A percentile compares a stretch with the other conserved stretches of the same genome.
Evolutionary conservation across 2,113 vertebrate genomes (phyloP).

Genomic region (Sapayoa aenigma): DNA sequence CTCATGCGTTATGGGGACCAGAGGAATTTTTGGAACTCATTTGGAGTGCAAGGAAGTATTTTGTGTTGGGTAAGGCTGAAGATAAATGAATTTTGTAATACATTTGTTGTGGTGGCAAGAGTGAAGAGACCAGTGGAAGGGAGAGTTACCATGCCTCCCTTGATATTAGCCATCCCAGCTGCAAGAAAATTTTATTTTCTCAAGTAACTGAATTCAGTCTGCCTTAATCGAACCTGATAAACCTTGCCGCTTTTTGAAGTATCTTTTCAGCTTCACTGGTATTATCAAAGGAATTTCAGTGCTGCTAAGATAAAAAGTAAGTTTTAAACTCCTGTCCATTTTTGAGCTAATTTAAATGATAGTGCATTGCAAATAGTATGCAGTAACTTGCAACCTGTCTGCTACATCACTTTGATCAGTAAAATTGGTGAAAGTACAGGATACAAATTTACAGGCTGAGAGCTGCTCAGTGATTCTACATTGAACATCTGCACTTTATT

Average conservation of each 20-base stretch:
- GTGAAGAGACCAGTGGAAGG: background rate
- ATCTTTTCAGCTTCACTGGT: background rate
- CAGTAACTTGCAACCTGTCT: background rate
- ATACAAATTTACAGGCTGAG: background rate
- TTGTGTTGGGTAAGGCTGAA: background rate
- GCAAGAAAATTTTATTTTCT: background rate
- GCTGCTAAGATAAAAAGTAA: background rate
- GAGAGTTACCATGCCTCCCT: background rate
- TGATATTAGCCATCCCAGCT: background rate
- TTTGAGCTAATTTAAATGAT: background rate
- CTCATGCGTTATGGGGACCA: background rate
- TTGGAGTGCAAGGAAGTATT: background rate
- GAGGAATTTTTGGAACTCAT: background rate
- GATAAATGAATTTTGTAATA: background rate
- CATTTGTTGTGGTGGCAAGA: background rate
- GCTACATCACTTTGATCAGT: background rate
- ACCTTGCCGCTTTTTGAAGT: background rate
- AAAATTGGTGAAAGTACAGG: background rate
- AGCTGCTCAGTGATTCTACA: background rate
- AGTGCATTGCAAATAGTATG: background rate
- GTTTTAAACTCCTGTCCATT: background rate
- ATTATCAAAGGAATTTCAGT: background rate
- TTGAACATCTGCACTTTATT: background rate
- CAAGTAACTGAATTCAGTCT: background rate
- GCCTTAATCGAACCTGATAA: background rate